These are phyloP conservation scores for Trachelus iudaicus DNA, from an alignment of 2,888 invertebrate genomes.

Conservation along the genomic window DNA sequence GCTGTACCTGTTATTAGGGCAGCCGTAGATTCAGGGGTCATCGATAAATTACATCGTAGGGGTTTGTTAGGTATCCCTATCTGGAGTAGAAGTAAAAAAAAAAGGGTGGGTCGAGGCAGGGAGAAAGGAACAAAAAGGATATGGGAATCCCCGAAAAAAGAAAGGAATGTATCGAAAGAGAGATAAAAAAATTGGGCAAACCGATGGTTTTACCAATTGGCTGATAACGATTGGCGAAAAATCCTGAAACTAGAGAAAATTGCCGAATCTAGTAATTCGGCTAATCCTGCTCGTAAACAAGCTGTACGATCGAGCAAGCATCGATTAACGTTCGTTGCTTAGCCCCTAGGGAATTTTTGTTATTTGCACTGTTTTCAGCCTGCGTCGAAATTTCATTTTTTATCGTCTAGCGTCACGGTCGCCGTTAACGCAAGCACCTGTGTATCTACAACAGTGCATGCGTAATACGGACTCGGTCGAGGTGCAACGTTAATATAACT, in stretches of 20 bases:
- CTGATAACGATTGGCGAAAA: slow-evolving; percentile 2
- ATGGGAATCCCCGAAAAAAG: neutral
- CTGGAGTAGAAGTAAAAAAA: neutral
- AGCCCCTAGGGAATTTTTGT: neutral
- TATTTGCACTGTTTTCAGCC: neutral
- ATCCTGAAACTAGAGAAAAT: neutral
- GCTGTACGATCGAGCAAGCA: neutral
- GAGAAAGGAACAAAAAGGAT: neutral
- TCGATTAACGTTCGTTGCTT: neutral
- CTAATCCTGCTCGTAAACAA: neutral
- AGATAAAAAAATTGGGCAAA: neutral
- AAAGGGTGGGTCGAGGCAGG: neutral
- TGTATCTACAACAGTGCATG: neutral
- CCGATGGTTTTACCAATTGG: neutral
- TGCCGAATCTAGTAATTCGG: neutral
- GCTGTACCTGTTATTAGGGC: neutral
- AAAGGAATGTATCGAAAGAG: neutral
- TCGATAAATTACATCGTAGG: neutral
- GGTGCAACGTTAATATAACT: too few species aligned
- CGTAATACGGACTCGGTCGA: too few species aligned
- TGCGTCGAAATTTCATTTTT: neutral
- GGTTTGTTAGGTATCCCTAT: neutral
- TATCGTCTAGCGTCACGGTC: neutral
- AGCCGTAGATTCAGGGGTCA: neutral
- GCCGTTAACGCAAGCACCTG: neutral